Conservation (phyloP, 2,888 invertebrate genomes). For the Agrotis clavis region DNA sequence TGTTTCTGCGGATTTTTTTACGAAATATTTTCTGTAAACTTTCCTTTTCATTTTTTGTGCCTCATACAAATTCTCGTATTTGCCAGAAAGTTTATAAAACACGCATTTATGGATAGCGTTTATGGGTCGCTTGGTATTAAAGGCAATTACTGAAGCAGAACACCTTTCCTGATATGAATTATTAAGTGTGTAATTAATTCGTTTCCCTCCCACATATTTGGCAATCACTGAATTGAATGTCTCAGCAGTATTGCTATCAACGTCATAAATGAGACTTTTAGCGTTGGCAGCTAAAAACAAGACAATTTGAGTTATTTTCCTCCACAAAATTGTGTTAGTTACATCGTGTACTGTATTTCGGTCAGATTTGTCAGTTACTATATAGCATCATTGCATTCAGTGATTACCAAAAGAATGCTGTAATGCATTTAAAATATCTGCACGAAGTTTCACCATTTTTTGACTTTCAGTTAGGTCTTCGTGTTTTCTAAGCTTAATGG, state of each 20-base stretch:
- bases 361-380: neutral
- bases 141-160: no score
- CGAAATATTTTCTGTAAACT: no score
- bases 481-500: neutral
- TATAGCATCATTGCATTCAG: neutral
- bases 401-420: neutral
- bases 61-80: no score
- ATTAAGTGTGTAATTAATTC: no score
- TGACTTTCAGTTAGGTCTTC: neutral
- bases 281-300: neutral
- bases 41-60: no score
- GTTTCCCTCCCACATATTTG: neutral
- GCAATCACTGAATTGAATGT: neutral
- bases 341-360: neutral
- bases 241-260: neutral
- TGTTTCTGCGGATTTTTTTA: no score
- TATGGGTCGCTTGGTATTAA: no score
- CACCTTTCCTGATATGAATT: no score
- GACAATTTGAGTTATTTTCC: neutral
- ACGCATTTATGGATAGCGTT: no score
- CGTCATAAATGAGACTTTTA: neutral
- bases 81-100: no score
- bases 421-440: neutral
- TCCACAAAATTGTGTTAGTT: neutral
- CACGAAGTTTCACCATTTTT: neutral